phyloP scores from a whole-genome alignment of 2,113 vertebrate species.

The Canis aureus region DNA sequence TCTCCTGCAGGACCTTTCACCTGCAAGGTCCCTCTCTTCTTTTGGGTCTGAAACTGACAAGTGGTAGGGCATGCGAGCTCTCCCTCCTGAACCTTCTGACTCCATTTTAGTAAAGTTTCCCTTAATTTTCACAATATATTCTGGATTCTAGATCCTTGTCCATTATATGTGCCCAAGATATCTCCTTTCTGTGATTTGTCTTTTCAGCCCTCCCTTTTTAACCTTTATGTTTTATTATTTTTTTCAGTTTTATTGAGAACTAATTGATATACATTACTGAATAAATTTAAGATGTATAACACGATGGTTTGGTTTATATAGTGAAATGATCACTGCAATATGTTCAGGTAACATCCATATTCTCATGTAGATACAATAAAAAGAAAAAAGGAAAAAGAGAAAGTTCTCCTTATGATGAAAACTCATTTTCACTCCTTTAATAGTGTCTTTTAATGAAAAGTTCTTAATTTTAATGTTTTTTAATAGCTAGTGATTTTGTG shows the following conservation, averaged over 20 bases:
- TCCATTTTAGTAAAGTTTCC: background rate
- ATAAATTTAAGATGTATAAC: no score
- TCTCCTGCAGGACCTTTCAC: background rate
- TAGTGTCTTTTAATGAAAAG: background rate
- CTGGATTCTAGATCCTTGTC: background rate
- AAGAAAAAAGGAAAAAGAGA: no score
- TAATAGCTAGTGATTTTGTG: background rate
- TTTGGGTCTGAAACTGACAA: background rate
- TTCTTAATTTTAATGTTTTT: slow-evolving; percentile 5
- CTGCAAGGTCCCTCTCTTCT: background rate
- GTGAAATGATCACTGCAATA: no score
- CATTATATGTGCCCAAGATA: background rate
- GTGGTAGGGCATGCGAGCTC: background rate
- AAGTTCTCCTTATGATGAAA: no score
- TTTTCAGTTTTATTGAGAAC: no score
- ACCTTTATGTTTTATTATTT: no score
- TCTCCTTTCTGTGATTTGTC: background rate
- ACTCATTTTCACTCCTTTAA: background rate
- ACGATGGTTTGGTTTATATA: no score
- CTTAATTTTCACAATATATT: background rate
- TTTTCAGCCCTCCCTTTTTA: background rate
- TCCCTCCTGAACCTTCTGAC: background rate
- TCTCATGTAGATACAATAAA: no score
- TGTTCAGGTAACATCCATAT: no score
- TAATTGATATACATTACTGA: no score